Percentiles rank a stretch among this genome's conserved stretches.
phyloP scores from a whole-genome alignment of 2,888 invertebrate genomes.

The Cremastobaeus sp. region DNA sequence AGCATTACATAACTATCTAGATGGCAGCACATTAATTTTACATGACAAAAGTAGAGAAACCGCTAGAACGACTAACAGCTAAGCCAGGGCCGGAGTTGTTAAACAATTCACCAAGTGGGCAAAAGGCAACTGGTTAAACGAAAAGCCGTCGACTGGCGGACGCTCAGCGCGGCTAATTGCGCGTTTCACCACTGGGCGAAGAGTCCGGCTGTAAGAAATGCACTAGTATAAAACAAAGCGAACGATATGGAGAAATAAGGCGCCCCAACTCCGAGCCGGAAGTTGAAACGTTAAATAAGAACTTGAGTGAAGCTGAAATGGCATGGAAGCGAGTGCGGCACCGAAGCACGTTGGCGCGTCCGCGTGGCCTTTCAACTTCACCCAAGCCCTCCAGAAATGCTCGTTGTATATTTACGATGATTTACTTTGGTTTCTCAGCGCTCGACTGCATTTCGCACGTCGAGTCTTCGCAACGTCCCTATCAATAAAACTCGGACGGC shows the following conservation, averaged over 20 bases:
- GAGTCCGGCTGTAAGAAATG: no score
- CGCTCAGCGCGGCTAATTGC: no score
- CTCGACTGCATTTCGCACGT: conserved; percentile 39
- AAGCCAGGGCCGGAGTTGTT: not conserved
- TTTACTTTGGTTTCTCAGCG: conserved; percentile 46
- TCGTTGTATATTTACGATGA: conserved; percentile 39
- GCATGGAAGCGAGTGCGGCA: not conserved
- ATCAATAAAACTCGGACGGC: conserved; percentile 48
- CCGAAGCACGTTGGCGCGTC: not conserved
- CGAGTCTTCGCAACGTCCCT: conserved; percentile 37
- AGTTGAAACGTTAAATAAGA: no score
- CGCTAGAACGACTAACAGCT: not conserved
- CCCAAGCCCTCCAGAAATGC: conserved; percentile 15
- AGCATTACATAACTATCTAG: not conserved
- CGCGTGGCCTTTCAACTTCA: conserved; percentile 8
- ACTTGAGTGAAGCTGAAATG: conserved; percentile 24
- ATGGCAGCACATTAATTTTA: not conserved
- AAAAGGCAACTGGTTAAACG: no score
- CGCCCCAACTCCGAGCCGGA: no score
- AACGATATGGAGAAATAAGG: no score
- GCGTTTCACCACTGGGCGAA: no score
- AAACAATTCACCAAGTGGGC: no score
- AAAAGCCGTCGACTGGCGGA: no score
- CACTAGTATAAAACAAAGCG: no score
- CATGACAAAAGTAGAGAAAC: not conserved